Percentiles rank a stretch among this genome's conserved stretches.
These are phyloP conservation scores for Tarsius wallacei DNA, from an alignment of 2,797 vertebrate genomes.

Conservation along the genomic window DNA sequence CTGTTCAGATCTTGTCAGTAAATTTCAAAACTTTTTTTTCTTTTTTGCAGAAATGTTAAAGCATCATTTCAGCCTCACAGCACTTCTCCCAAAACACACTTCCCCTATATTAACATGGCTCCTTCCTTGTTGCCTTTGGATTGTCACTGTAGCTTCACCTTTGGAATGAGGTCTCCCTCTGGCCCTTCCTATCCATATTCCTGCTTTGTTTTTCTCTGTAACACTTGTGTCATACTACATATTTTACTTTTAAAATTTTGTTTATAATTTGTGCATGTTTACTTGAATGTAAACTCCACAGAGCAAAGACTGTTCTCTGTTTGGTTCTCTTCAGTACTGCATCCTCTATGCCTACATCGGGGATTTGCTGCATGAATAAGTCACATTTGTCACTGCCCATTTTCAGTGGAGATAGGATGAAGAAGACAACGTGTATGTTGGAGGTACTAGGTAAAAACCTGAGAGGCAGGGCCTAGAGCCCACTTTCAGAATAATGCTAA, in stretches of 20 bases:
- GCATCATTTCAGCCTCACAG: not conserved
- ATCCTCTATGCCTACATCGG: not conserved
- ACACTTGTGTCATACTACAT: not conserved
- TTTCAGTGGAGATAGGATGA: not conserved
- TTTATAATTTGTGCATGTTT: not conserved
- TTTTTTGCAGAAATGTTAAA: slow-evolving; percentile 7
- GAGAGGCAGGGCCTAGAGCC: not conserved
- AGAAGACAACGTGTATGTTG: not conserved
- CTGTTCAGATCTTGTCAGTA: slow-evolving; percentile 11
- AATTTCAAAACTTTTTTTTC: slow-evolving; percentile 28
- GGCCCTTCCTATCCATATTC: not conserved
- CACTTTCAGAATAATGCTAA: not conserved
- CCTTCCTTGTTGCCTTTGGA: not conserved
- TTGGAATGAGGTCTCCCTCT: not conserved
- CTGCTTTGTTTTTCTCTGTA: not conserved
- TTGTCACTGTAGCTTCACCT: not conserved
- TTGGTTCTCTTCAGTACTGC: not conserved
- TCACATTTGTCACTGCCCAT: not conserved
- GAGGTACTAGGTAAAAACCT: not conserved
- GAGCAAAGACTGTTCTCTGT: not conserved
- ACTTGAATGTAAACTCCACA: not conserved
- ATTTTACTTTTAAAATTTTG: slow-evolving; percentile 46
- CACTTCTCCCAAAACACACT: not conserved
- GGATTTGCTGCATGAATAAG: not conserved
- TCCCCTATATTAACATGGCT: too few species aligned